Percentiles rank a stretch among this genome's conserved stretches.
Conservation (phyloP, 2,113 vertebrate genomes). For the Albula glossodonta region DNA sequence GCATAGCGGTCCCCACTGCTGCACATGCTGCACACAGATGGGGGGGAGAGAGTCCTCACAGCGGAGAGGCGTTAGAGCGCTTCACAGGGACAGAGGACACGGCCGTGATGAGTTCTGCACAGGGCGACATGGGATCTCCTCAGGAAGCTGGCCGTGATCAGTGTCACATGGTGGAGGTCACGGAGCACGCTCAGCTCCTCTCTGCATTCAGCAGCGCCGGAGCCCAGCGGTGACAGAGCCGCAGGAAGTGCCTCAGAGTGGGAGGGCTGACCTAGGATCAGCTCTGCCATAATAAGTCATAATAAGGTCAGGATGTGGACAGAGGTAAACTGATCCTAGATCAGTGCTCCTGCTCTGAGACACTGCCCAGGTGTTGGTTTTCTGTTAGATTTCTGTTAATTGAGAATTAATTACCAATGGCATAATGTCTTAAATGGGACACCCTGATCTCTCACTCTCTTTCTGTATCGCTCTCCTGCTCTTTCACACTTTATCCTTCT, state of each 20-base stretch:
- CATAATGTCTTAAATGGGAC: neutral
- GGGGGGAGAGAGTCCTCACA: neutral
- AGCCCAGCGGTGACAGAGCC: neutral
- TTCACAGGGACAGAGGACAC: neutral
- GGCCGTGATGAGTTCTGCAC: conserved; percentile 5
- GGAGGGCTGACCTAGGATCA: neutral
- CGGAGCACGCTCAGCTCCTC: no score
- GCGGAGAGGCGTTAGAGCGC: neutral
- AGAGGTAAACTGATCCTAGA: no score
- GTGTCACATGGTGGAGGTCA: neutral
- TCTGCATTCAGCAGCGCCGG: neutral
- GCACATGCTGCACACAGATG: neutral
- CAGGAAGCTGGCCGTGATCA: conserved; percentile 9
- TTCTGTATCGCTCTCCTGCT: neutral
- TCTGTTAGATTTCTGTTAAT: no score
- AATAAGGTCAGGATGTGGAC: no score
- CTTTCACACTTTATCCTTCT: no score
- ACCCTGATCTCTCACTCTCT: neutral
- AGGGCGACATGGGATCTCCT: neutral
- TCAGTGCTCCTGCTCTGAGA: no score
- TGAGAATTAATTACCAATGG: neutral
- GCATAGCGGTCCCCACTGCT: no score
- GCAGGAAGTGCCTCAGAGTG: neutral
- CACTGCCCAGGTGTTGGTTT: no score
- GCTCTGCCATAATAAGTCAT: no score